A percentile compares a stretch with the other conserved stretches of the same genome.
These are phyloP conservation scores for Gryllus bimaculatus DNA, from an alignment of 1,140 invertebrate species.

Conservation along the genomic window DNA sequence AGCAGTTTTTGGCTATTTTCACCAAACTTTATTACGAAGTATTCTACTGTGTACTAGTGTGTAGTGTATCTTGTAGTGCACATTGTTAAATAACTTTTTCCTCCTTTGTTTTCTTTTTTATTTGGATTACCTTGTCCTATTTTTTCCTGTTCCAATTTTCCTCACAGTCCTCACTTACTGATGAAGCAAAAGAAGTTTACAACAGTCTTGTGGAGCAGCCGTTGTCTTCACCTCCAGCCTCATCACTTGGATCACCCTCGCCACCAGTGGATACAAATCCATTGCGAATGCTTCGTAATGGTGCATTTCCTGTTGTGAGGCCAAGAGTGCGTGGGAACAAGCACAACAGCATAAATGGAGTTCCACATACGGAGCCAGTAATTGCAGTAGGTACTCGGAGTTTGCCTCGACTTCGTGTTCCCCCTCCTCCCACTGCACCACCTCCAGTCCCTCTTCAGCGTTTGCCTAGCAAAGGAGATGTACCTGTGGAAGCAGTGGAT, in stretches of 20 bases:
- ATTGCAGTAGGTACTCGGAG: constrained; percentile 30
- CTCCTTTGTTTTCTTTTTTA: constrained; percentile 19
- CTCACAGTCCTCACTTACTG: constrained; percentile 58
- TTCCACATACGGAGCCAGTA: constrained; percentile 24
- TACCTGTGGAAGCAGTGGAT: not conserved
- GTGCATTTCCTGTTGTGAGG: constrained; percentile 47
- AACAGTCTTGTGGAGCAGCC: constrained; percentile 77
- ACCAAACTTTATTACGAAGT: no score
- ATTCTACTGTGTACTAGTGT: no score
- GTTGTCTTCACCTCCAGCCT: constrained; percentile 28
- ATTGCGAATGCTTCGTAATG: constrained; percentile 58
- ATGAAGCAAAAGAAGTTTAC: constrained; percentile 70
- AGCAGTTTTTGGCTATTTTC: no score
- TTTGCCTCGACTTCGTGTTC: constrained; percentile 33
- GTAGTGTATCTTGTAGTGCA: no score
- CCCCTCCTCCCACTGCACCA: constrained; percentile 29
- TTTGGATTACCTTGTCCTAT: constrained; percentile 20
- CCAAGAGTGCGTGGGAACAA: constrained; percentile 49
- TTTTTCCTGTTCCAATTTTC: constrained; percentile 27
- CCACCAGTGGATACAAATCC: constrained; percentile 51
- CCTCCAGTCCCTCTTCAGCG: constrained; percentile 21
- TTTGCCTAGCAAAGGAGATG: not conserved
- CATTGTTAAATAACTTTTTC: constrained; percentile 24
- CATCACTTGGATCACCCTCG: not conserved
- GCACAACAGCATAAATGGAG: constrained; percentile 30